Evolutionary conservation across 2,113 vertebrate genomes (phyloP).

Genomic region (Vicugna pacos): DNA sequence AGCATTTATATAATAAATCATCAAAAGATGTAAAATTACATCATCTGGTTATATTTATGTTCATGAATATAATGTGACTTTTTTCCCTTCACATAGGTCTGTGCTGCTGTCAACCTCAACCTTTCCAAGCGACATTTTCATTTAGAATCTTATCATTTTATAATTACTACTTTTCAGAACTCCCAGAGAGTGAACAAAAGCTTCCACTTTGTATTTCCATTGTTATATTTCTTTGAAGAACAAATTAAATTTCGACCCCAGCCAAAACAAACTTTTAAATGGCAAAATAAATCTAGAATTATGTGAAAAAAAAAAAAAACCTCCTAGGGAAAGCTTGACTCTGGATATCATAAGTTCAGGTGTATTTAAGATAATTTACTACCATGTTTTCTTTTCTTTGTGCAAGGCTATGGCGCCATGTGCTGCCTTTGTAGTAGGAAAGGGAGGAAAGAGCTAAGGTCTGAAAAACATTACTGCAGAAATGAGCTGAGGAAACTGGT

Average conservation of each 20-base stretch:
- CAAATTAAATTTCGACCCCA: slow-evolving; percentile 88
- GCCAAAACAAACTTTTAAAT: slow-evolving; percentile 88
- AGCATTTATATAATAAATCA: slow-evolving; percentile 88
- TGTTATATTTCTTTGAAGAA: slow-evolving; percentile 89
- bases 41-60: slow-evolving; percentile 84
- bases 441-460: slow-evolving; percentile 76
- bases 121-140: slow-evolving; percentile 90
- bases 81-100: slow-evolving; percentile 84
- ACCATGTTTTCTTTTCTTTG: slow-evolving; percentile 83
- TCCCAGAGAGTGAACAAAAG: slow-evolving; percentile 87
- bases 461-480: slow-evolving; percentile 76
- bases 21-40: slow-evolving; percentile 86
- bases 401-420: slow-evolving; percentile 63
- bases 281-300: slow-evolving; percentile 86
- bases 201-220: slow-evolving; percentile 86
- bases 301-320: slow-evolving; percentile 61
- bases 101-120: slow-evolving; percentile 87
- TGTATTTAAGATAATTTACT: slow-evolving; percentile 85
- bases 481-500: slow-evolving; percentile 70
- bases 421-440: slow-evolving; percentile 76
- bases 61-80: slow-evolving; percentile 86
- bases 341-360: slow-evolving; percentile 76
- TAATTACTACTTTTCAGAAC: slow-evolving; percentile 91
- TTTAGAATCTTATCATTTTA: slow-evolving; percentile 90
- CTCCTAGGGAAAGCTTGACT: slow-evolving; percentile 70